phyloP scores from a whole-genome alignment of 2,113 vertebrate species.

The Sinocyclocheilus grahami region DNA sequence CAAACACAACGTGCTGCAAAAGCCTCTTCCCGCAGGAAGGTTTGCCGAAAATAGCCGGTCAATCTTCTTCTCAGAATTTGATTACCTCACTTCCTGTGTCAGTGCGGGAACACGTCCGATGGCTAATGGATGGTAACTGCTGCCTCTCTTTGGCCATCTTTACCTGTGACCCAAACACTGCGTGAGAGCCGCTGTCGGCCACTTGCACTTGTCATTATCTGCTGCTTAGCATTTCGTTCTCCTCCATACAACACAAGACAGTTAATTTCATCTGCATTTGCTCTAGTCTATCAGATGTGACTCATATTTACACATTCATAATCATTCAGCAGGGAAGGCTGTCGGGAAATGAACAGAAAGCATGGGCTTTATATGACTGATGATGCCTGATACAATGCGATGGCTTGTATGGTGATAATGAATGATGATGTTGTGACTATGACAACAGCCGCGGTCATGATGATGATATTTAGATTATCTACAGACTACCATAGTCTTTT shows the following conservation, averaged over 20 bases:
- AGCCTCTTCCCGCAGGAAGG: not conserved
- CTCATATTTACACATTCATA: constrained; percentile 35
- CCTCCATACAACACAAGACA: not conserved
- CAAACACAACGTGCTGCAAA: not conserved
- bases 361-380: not conserved
- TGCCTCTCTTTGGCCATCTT: not conserved
- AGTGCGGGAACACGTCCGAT: not conserved
- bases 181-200: not conserved
- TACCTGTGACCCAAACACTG: constrained; percentile 14
- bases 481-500: too few species aligned
- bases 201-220: not conserved
- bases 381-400: not conserved
- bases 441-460: not conserved
- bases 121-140: constrained; percentile 16
- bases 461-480: not conserved
- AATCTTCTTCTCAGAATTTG: constrained; percentile 5
- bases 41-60: constrained; percentile 14
- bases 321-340: not conserved
- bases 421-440: not conserved
- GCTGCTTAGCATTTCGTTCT: too few species aligned
- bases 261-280: constrained; percentile 43
- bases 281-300: constrained; percentile 17
- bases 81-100: constrained; percentile 38
- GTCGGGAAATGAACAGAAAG: not conserved
- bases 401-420: not conserved